Conservation (phyloP, 2,797 vertebrate genomes). For the Typhlichthys subterraneus region DNA sequence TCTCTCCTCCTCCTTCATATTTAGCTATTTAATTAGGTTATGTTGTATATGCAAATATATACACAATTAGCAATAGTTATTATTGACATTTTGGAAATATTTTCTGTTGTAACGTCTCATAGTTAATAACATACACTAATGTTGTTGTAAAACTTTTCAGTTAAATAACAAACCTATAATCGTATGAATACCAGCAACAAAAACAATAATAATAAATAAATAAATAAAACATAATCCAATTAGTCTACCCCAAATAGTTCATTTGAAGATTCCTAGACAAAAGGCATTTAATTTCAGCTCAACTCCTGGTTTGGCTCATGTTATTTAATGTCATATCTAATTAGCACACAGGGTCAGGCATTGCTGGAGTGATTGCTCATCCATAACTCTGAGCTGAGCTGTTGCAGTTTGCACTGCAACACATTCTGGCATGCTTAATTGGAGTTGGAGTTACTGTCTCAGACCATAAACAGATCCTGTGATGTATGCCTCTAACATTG, state of each 20-base stretch:
- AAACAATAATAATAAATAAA: not conserved
- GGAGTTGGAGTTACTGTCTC: slow-evolving; percentile 72
- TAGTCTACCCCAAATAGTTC: slow-evolving; percentile 50
- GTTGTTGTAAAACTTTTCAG: too few species aligned
- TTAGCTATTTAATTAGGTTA: too few species aligned
- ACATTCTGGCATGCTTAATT: slow-evolving; percentile 80
- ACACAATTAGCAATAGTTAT: too few species aligned
- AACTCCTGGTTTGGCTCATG: slow-evolving; percentile 64
- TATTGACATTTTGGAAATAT: too few species aligned
- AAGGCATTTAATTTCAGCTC: slow-evolving; percentile 68
- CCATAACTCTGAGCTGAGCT: slow-evolving; percentile 72
- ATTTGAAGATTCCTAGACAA: slow-evolving; percentile 46
- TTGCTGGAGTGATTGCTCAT: slow-evolving; percentile 75
- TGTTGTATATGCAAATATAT: too few species aligned
- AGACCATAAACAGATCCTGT: slow-evolving; percentile 74
- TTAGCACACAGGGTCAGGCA: slow-evolving; percentile 75
- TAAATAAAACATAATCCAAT: slow-evolving; percentile 34
- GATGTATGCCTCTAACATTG: slow-evolving; percentile 74
- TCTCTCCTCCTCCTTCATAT: too few species aligned
- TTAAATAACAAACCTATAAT: not conserved
- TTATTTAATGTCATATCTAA: slow-evolving; percentile 79
- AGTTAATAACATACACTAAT: too few species aligned
- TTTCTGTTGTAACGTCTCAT: too few species aligned
- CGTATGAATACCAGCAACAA: slow-evolving; percentile 35
- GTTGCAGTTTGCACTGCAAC: slow-evolving; percentile 70